Percentiles rank a stretch among this genome's conserved stretches.
phyloP scores from a whole-genome alignment of 2,888 invertebrate species.

The Tipula helvola region DNA sequence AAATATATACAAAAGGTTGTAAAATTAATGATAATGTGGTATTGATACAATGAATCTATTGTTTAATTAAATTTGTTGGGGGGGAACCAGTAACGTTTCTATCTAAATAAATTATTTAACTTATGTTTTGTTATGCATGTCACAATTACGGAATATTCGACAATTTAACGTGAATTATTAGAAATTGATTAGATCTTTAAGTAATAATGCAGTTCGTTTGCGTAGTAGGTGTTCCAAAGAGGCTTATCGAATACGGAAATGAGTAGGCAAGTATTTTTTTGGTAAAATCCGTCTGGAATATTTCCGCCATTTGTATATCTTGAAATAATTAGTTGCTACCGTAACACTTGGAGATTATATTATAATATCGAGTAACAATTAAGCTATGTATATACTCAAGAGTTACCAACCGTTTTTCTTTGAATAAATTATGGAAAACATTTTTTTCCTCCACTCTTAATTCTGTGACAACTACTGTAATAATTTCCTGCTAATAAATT shows the following conservation, averaged over 20 bases:
- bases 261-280: background rate
- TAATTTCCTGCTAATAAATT: too few relatives aligned
- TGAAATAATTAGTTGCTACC: too few relatives aligned
- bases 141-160: background rate
- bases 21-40: background rate
- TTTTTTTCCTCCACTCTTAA: too few relatives aligned
- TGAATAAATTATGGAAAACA: too few relatives aligned
- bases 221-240: background rate
- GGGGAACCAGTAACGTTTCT: background rate
- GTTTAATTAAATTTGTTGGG: background rate
- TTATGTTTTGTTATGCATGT: background rate
- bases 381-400: too few relatives aligned
- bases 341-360: too few relatives aligned
- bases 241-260: background rate
- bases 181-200: background rate
- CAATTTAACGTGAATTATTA: background rate
- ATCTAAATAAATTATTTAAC: background rate
- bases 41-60: constrained; percentile 4
- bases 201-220: background rate
- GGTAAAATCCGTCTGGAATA: background rate
- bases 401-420: too few relatives aligned
- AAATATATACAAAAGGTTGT: background rate
- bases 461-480: too few relatives aligned
- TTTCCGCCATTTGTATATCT: background rate
- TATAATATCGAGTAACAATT: too few relatives aligned